Evolutionary conservation across 2,797 vertebrate species (phyloP).

Genomic region (Hybognathus amarus): DNA sequence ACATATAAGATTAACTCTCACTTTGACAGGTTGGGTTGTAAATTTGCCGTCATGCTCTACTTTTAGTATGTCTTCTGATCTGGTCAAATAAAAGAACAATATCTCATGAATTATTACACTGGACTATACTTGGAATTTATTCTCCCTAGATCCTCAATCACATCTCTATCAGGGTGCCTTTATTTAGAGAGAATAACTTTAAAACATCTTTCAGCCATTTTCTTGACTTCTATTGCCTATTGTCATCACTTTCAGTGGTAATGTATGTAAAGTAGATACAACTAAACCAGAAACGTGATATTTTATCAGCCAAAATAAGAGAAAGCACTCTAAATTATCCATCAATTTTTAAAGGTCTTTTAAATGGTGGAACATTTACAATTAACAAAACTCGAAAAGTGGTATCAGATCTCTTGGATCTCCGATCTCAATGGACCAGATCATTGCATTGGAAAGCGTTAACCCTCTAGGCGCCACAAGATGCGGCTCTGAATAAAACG

Average conservation of each 20-base stretch:
- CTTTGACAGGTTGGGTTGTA: not conserved
- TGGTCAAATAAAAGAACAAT: constrained; percentile 20
- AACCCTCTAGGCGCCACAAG: too few species aligned
- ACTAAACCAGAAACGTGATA: not conserved
- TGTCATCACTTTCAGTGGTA: not conserved
- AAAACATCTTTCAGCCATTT: not conserved
- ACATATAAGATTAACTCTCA: constrained; percentile 6
- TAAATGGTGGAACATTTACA: not conserved
- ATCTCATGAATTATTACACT: constrained; percentile 4
- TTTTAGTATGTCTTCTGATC: constrained; percentile 3
- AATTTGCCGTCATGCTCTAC: not conserved
- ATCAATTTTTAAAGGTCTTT: not conserved
- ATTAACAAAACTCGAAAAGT: not conserved
- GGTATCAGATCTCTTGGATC: not conserved
- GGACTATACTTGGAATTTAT: not conserved
- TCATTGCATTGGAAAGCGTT: not conserved
- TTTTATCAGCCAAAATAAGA: not conserved
- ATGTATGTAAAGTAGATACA: not conserved
- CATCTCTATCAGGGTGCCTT: not conserved
- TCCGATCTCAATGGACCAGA: too few species aligned
- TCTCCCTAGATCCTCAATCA: not conserved
- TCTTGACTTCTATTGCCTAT: not conserved
- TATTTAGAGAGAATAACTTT: not conserved
- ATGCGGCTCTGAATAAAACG: too few species aligned
- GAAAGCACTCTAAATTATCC: not conserved